Percentiles rank a stretch among this genome's conserved stretches.
These are phyloP conservation scores for Podocnemis expansa DNA, from an alignment of 2,113 vertebrate species.

Conservation along the genomic window DNA sequence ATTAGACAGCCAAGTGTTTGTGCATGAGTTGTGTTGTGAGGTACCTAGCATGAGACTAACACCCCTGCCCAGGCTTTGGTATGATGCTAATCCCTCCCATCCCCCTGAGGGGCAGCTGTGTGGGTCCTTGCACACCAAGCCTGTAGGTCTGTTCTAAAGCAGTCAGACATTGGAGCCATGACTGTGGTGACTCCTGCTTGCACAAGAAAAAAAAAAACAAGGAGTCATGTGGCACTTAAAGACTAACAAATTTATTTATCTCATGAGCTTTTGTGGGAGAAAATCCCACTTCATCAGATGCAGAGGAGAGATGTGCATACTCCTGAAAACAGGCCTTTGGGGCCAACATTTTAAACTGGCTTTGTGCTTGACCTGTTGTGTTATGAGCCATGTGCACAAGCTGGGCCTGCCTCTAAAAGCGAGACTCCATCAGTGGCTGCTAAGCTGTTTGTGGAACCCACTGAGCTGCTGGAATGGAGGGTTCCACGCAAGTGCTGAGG, in stretches of 20 bases:
- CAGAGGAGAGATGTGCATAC: background rate
- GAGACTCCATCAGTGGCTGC: background rate
- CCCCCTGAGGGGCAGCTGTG: background rate
- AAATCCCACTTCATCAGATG: too few species aligned
- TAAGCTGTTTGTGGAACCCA: too few species aligned
- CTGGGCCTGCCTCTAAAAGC: background rate
- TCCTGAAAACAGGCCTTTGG: background rate
- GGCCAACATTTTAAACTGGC: too few species aligned
- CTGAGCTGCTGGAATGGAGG: too few species aligned
- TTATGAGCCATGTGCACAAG: background rate
- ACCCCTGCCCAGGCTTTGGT: background rate
- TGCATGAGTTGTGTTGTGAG: background rate
- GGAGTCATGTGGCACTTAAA: too few species aligned
- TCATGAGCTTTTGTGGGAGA: too few species aligned
- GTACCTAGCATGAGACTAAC: background rate
- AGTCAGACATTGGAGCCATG: background rate
- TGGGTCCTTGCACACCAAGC: background rate
- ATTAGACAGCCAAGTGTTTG: background rate
- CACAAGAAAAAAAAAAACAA: too few species aligned
- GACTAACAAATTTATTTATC: too few species aligned
- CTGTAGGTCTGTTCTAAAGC: background rate
- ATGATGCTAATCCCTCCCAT: background rate
- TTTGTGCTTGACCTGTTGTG: background rate
- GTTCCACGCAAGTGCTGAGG: too few species aligned
- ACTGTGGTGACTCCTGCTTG: accelerated